These are phyloP conservation scores for Bombus cullumanus DNA, from an alignment of 1,140 invertebrate genomes.

Conservation along the genomic window DNA sequence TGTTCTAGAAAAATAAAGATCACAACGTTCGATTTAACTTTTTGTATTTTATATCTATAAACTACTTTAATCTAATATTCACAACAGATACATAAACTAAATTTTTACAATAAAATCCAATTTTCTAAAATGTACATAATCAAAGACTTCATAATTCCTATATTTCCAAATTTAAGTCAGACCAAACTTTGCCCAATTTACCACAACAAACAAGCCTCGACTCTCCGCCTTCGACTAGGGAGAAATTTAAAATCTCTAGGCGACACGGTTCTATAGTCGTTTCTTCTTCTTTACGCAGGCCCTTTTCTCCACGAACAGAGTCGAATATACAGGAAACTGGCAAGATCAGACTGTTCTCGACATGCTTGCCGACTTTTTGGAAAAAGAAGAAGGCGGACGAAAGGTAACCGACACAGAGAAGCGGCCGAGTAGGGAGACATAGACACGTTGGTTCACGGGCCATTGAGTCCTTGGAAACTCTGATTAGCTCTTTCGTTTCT, in stretches of 20 bases:
- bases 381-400: background rate
- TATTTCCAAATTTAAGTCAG: background rate
- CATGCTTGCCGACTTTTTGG: background rate
- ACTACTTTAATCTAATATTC: background rate
- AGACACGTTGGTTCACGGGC: constrained; percentile 61
- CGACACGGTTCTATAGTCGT: background rate
- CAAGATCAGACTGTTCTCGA: background rate
- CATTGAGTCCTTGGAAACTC: constrained; percentile 74
- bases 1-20: no score
- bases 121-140: no score
- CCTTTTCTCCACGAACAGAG: background rate
- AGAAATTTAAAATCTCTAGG: constrained; percentile 1
- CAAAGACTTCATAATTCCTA: background rate
- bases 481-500: constrained; percentile 77
- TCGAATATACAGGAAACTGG: background rate
- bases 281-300: background rate
- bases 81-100: no score
- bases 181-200: background rate
- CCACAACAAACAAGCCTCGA: background rate
- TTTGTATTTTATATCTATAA: background rate
- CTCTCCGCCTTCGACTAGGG: no score
- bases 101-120: no score
- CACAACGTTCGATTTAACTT: background rate
- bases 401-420: background rate
- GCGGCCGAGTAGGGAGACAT: background rate